phyloP scores from a whole-genome alignment of 2,113 vertebrate genomes.

The Delphinus delphis region DNA sequence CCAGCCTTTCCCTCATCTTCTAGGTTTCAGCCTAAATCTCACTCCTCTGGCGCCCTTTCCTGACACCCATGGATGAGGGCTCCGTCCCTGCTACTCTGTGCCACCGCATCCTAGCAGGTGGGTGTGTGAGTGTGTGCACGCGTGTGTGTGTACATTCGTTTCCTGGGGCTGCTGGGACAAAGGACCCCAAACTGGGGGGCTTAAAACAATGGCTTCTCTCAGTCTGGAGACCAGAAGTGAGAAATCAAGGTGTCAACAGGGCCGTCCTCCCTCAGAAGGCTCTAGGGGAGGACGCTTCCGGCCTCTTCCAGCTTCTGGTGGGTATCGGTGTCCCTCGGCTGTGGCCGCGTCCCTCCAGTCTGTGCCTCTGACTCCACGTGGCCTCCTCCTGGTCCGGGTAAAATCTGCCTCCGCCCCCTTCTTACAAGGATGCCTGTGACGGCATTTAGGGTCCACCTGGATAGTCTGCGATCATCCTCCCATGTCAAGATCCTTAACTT shows the following conservation, averaged over 20 bases:
- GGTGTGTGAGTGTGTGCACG: rapidly evolving
- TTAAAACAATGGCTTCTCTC: not conserved
- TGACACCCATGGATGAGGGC: rapidly evolving
- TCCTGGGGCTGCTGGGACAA: not conserved
- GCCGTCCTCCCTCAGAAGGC: not conserved
- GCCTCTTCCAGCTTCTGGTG: not conserved
- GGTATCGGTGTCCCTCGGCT: not conserved
- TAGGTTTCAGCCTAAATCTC: no score
- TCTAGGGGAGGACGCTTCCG: not conserved
- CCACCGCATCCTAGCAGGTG: no score
- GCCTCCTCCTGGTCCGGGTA: not conserved
- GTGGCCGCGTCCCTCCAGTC: no score
- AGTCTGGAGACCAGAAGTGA: not conserved
- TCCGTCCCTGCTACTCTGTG: rapidly evolving
- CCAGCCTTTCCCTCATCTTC: no score
- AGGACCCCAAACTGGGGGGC: not conserved
- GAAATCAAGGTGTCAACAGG: not conserved
- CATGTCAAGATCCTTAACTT: not conserved
- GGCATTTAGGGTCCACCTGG: not conserved
- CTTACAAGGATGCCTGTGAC: not conserved
- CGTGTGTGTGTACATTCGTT: rapidly evolving
- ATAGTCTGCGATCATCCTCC: rapidly evolving
- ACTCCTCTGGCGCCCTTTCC: not conserved
- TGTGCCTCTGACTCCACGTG: not conserved
- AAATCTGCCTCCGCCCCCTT: not conserved